Base-by-base conservation (phyloP, 2,888 invertebrate species). In the Lysandra bellargus region DNA sequence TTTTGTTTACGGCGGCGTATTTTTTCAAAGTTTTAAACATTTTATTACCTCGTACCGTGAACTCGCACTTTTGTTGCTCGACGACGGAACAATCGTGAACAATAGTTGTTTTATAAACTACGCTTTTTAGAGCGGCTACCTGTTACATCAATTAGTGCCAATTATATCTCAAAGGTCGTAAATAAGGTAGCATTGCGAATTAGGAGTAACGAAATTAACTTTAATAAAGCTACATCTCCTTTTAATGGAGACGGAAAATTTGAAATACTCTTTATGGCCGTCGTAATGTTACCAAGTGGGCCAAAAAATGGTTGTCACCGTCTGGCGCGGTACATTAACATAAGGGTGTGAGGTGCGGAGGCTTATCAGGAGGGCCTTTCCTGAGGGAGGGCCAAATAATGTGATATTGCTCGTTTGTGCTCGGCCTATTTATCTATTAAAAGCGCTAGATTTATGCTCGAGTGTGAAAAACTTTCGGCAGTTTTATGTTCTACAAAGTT, bases 231-330 rank as follows among this genome's bases (percentile, higher is more conserved):
- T 88, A 88, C 90, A 90, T 90, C 92, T 90, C 90, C 86, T 92
- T 91, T 92, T 94, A 94, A 94, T 94, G 92, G 92, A 93, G 91
- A 92, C 88, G 89, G 89, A 90, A 94, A 93, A 93, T 94, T 94
- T 94, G 91, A 94, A 93, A 93, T 93, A 93, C 92, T 92, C 92
- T 93, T 93, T 94, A 94, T 92, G 89, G 90, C 90, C 81, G 84
- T 88, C 90, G 91, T 94, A 94, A 94, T 93, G 93, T 94, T 92
- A 90, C 93, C 93, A 92, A 94, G 94, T 93, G 92, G 93, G 92
- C 94, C 91, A 94, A 94, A 94, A 94, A 94, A 93, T 94, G 92
- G 92, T 93, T 94, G 94, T 93, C 94, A 94, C 93, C 94, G 94
- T 94, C 93, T 94, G 94, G 91, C 90, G 90, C 85, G 92, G 90